Evolutionary conservation across 2,797 vertebrate species (phyloP).

Genomic region (Arctocebus calabarensis): DNA sequence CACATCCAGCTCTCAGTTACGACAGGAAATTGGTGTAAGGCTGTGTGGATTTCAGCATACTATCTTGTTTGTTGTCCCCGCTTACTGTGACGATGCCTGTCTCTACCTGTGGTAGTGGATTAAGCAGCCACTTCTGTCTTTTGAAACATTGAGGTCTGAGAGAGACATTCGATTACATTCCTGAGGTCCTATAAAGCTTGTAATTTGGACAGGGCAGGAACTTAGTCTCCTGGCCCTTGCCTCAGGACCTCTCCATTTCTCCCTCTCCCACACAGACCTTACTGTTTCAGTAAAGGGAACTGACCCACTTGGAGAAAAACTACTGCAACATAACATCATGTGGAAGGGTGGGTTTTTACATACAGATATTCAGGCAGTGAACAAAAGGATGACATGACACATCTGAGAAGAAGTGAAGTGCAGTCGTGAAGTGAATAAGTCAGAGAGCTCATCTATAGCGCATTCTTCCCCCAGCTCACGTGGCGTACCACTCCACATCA

Average conservation of each 20-base stretch:
- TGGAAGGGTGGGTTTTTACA: not conserved
- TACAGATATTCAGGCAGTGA: constrained; percentile 37
- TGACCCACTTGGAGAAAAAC: constrained; percentile 25
- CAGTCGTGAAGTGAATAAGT: constrained; percentile 54
- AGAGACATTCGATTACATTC: not conserved
- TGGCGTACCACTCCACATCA: constrained; percentile 74
- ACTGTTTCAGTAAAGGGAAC: not conserved
- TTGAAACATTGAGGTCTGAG: not conserved
- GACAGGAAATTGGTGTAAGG: not conserved
- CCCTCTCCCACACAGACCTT: not conserved
- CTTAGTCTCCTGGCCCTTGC: not conserved
- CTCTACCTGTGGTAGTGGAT: not conserved
- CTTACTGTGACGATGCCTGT: not conserved
- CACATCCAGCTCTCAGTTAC: not conserved
- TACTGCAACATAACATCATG: not conserved
- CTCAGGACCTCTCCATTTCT: not conserved
- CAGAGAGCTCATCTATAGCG: constrained; percentile 58
- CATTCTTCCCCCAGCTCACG: constrained; percentile 66
- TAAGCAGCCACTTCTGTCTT: not conserved
- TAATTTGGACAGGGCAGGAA: not conserved
- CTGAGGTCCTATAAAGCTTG: not conserved
- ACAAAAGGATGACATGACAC: constrained; percentile 60
- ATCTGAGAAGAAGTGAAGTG: constrained; percentile 57
- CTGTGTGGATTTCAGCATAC: not conserved
- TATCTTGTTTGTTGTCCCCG: not conserved